These are phyloP conservation scores for Hypsopygia costalis DNA, from an alignment of 2,888 invertebrate species.

Conservation along the genomic window DNA sequence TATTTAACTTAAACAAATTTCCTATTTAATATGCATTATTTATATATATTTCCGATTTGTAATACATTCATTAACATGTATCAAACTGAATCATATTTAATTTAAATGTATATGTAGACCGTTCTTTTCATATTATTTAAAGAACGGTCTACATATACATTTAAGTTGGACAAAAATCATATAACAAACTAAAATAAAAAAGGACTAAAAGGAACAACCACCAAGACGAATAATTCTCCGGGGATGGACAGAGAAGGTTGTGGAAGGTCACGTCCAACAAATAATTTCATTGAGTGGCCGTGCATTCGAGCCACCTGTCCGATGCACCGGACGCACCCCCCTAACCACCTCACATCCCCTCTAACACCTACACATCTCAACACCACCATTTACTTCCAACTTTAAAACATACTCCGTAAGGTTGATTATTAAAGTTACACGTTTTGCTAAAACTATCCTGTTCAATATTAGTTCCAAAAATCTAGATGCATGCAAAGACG, in stretches of 20 bases:
- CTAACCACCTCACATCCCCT: constrained; percentile 24
- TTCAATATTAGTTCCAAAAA: constrained; percentile 40
- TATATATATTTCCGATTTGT: too few relatives aligned
- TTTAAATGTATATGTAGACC: too few relatives aligned
- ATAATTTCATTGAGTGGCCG: constrained; percentile 74
- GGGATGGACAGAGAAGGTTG: constrained; percentile 45
- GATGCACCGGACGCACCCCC: constrained; percentile 63
- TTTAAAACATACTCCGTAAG: not conserved
- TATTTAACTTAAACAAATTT: too few relatives aligned
- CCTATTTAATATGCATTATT: too few relatives aligned
- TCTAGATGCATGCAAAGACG: constrained; percentile 35
- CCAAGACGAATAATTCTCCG: too few relatives aligned
- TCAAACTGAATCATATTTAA: too few relatives aligned
- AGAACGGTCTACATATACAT: too few relatives aligned
- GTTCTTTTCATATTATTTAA: too few relatives aligned
- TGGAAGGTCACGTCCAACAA: constrained; percentile 68
- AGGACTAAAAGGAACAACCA: too few relatives aligned
- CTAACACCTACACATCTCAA: constrained; percentile 11
- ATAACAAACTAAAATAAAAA: too few relatives aligned
- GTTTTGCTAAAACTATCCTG: constrained; percentile 29
- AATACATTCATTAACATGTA: too few relatives aligned
- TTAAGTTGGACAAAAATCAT: too few relatives aligned
- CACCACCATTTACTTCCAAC: not conserved
- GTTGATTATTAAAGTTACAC: constrained; percentile 1
- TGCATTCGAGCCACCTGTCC: constrained; percentile 67